phyloP scores from a whole-genome alignment of 1,140 invertebrate species.

The Hyles euphorbiae region DNA sequence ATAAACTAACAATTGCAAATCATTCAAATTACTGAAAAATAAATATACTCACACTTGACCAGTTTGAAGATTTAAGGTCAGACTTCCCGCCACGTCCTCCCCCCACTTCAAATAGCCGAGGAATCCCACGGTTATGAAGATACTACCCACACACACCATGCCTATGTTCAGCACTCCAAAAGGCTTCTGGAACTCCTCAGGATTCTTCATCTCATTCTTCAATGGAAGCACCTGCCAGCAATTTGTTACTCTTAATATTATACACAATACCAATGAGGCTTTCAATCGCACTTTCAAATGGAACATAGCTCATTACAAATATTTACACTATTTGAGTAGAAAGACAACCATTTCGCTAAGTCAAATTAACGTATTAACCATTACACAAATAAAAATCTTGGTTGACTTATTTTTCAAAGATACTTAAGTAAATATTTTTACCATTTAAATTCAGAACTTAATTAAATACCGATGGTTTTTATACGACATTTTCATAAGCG shows the following conservation, averaged over 20 bases:
- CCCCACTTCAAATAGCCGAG: slow-evolving; percentile 91
- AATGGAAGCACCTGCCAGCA: slow-evolving; percentile 86
- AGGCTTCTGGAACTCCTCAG: slow-evolving; percentile 83
- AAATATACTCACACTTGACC: slow-evolving; percentile 75
- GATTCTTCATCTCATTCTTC: slow-evolving; percentile 92
- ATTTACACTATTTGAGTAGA: background rate
- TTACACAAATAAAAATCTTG: no score
- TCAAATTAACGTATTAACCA: no score
- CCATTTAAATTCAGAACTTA: no score
- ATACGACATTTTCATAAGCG: no score
- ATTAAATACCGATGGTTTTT: no score
- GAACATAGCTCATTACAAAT: background rate
- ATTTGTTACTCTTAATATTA: background rate
- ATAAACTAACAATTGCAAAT: no score
- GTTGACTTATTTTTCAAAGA: no score
- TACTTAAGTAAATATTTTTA: no score
- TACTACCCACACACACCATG: slow-evolving; percentile 85
- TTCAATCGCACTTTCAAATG: background rate
- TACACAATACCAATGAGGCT: background rate
- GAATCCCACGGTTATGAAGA: slow-evolving; percentile 89
- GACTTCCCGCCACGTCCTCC: slow-evolving; percentile 80
- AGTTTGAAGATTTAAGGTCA: slow-evolving; percentile 83
- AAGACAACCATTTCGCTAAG: background rate
- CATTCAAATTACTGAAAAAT: no score
- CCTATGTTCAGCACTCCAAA: slow-evolving; percentile 90